A percentile compares a stretch with the other conserved stretches of the same genome.
Evolutionary conservation across 2,797 vertebrate species (phyloP).

Genomic region (Mico argentatus): DNA sequence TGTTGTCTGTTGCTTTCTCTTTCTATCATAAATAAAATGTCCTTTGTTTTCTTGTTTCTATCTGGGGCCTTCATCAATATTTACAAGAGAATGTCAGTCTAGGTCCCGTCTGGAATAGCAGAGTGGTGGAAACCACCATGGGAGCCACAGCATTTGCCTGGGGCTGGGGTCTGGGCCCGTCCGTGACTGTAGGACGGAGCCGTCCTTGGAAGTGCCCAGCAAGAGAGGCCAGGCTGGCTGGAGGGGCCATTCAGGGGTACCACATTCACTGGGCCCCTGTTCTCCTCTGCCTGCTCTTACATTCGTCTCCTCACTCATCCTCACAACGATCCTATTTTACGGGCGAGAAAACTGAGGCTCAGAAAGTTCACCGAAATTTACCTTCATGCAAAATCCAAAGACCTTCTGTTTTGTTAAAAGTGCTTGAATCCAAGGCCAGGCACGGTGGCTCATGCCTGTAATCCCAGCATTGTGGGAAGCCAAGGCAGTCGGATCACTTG

Average conservation of each 20-base stretch:
- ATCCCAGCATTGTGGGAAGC: neutral
- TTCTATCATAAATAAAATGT: constrained; percentile 63
- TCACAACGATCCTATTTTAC: neutral
- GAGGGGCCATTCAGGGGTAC: too few relatives aligned
- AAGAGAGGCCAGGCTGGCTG: too few relatives aligned
- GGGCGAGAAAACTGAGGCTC: neutral
- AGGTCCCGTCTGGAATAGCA: neutral
- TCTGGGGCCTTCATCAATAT: constrained; percentile 60
- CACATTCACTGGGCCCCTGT: neutral
- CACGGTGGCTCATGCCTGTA: neutral
- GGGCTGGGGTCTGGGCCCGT: neutral
- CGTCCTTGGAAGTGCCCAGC: neutral
- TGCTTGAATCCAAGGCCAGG: neutral
- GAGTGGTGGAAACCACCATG: rapidly evolving
- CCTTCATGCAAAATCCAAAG: neutral
- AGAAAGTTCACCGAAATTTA: neutral
- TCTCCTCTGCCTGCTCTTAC: rapidly evolving
- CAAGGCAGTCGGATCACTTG: neutral
- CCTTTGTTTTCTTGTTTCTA: constrained; percentile 57
- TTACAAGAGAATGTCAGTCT: constrained; percentile 23
- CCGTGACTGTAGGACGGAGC: neutral
- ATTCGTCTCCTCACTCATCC: rapidly evolving
- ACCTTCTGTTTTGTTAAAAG: neutral
- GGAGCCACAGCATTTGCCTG: neutral
- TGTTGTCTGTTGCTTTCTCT: constrained; percentile 40